Base-by-base conservation (phyloP, 37 sponge, comb jelly and placozoan genomes). In the Crambe crambe region DNA sequence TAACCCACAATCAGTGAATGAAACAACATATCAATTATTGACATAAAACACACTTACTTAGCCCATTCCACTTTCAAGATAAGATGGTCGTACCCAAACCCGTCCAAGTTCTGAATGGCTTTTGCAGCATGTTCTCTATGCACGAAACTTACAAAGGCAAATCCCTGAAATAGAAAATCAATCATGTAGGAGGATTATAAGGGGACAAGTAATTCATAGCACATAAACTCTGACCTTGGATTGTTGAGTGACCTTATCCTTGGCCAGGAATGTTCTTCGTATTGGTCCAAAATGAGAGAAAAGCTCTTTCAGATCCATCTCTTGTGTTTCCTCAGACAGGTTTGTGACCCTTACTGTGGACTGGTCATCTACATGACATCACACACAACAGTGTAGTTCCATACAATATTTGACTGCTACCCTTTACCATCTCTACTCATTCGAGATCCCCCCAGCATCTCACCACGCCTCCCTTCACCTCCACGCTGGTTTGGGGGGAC, bases 1-100 rank as follows among this genome's bases (percentile, higher is more conserved):
- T n/a, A n/a, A n/a, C n/a, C n/a, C n/a, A n/a, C n/a, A n/a, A n/a
- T n/a, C n/a, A n/a, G n/a, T n/a, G n/a, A n/a, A n/a, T n/a, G n/a
- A n/a, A n/a, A n/a, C n/a, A n/a, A n/a, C n/a, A n/a, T n/a, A n/a
- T n/a, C n/a, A n/a, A n/a, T n/a, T n/a, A n/a, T n/a, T n/a, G n/a
- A n/a, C n/a, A n/a, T n/a, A n/a, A n/a, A n/a, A n/a, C n/a, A n/a
- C n/a, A 73, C 94, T 94, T 70, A 97, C 97, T 89, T 97, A 34
- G 97, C 95, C 97, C 97, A 97, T 57, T 97, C 97, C 62, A 97
- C 95, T 58, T 94, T 92, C 60, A 97, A 79, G 68, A 97, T 94
- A 32, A 97, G 86, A 81, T 97, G 95, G 42, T 94, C 95, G 65
- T 97, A 97, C 1, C 95, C 89, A 83, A 57, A 91, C 1, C 97